Base-by-base conservation (phyloP, 2,888 invertebrate genomes). In the Trissolcus brochymenae region DNA sequence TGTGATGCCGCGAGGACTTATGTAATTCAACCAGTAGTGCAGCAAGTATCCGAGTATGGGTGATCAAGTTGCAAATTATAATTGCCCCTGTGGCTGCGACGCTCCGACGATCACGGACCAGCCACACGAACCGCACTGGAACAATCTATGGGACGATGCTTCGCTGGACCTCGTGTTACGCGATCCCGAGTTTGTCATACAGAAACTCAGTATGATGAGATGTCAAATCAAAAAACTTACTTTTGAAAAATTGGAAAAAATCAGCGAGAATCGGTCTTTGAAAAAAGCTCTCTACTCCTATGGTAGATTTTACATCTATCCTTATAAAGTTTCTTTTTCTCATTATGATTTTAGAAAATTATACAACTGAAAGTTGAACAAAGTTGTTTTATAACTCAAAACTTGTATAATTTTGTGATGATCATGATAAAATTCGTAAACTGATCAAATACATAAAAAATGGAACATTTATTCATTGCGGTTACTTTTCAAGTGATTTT, bases 171-270 rank as follows among this genome's bases (percentile, higher is more conserved):
- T 79, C 21, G 86, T 84, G 72, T 84, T 87, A 51, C 74, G 78
- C 50, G 88, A 88, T 66, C 80, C 86, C 35, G 77, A 82, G 9
- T 88, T 87, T 59, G 87, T 85, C 29, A 72, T 82, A 59, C 84
- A 81, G 64, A 88, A 88, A 70, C 83, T 88, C 25, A 79, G 80
- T 25, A 83, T 84, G 57, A 88, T 88, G 88, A 86, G 84, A 76
- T 85, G 87, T 62, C 87, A 87, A 79, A 88, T 87, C 85, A 86
- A 84, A 74, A 88, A 88, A 77, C 86, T 86, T 85, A 83, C 85
- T 50, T 82, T 85, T 80, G 85, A 87, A 66, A 80, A 85, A 35
- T 78, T 87, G 35, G 84, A 84, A 68, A 75, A 86, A 19, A 86
- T 87, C 79, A 87, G 86, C 81, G 85, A 88, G 79, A 82, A 82